Evolutionary conservation across 2,797 vertebrate genomes (phyloP), one percentile per base, ranked within the genome.

Genomic region (Leptoclinus maculatus): DNA sequence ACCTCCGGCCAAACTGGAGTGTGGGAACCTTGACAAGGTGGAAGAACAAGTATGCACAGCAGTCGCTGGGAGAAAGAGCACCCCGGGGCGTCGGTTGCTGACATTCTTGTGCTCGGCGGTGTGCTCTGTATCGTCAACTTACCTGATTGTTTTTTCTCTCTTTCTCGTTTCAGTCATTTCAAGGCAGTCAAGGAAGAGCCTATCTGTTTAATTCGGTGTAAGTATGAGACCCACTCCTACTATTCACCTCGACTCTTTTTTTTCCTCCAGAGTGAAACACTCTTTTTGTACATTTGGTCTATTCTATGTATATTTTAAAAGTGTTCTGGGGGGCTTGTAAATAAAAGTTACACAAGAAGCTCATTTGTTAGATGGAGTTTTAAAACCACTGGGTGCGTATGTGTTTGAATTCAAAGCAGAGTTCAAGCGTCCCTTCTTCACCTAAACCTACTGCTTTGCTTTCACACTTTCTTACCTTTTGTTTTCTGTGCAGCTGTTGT

Each of bases 131-230:
- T 57, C 57, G 47, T 72, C 57, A 58, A 67, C 83, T 86, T 12
- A 87, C 74, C 10, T 66, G 5, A 11, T 62, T 53, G 38, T 43
- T 68, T 11, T 78, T 14, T 68, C 13, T 79, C 36, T 87, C 47
- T 89, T 59, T 93, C 70, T 94, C 47, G 38, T 87, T 94, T 59
- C 94, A 99, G 97, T 99, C 97, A 88, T 99, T 99, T 94, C 98
- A 99, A 94, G 97, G 98, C 83, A 99, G 98, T 90, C 98, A 99
- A 93, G 98, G 98, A 82, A 95, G 97, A 94, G 98, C 98, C 93
- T 99, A 99, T 94, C 97, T 99, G 95, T 99, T 99, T 91, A 99
- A 99, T 87, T 97, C 98, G 60, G 98, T 99, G 98, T 99, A 91
- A 99, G 97, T 98, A 94, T 76, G 39, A 78, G 5, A 53, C 56